phyloP scores from a whole-genome alignment of 1,140 invertebrate species.

The Heliconius melpomene region DNA sequence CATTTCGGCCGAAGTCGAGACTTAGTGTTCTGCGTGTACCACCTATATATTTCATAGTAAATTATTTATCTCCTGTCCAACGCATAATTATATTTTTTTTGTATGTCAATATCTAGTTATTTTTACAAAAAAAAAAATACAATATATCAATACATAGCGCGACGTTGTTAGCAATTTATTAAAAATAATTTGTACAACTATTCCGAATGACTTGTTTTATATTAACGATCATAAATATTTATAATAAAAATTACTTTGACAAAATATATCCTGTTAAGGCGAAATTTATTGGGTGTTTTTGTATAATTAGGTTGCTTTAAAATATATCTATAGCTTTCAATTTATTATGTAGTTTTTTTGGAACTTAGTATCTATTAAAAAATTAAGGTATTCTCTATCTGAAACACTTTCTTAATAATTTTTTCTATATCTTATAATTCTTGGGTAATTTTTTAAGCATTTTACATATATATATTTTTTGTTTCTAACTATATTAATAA shows the following conservation, averaged over 20 bases:
- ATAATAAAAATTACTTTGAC: slow-evolving; percentile 9
- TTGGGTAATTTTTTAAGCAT: too few relatives aligned
- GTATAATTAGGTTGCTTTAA: not conserved
- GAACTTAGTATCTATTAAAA: too few relatives aligned
- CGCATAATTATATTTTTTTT: too few relatives aligned
- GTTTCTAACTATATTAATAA: not conserved
- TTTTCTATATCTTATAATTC: not conserved
- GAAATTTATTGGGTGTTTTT: slow-evolving; percentile 5
- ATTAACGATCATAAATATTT: slow-evolving; percentile 1
- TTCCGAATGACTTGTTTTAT: slow-evolving; percentile 3
- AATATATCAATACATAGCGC: not conserved
- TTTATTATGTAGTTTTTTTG: not conserved
- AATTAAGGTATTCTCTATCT: too few relatives aligned
- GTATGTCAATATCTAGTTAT: too few relatives aligned
- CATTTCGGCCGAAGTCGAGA: too few relatives aligned
- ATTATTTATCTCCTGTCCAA: too few relatives aligned
- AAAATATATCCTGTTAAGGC: slow-evolving; percentile 3
- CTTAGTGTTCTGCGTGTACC: too few relatives aligned
- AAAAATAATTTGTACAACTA: slow-evolving; percentile 9
- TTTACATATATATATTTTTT: too few relatives aligned
- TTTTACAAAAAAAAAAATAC: not conserved
- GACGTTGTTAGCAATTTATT: slow-evolving; percentile 3
- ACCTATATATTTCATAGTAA: too few relatives aligned
- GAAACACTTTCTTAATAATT: too few relatives aligned
- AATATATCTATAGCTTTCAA: not conserved